Percentiles rank a stretch among this genome's conserved stretches.
These are phyloP conservation scores for Apodemia hepburni DNA, from an alignment of 2,888 invertebrate genomes.

Conservation along the genomic window DNA sequence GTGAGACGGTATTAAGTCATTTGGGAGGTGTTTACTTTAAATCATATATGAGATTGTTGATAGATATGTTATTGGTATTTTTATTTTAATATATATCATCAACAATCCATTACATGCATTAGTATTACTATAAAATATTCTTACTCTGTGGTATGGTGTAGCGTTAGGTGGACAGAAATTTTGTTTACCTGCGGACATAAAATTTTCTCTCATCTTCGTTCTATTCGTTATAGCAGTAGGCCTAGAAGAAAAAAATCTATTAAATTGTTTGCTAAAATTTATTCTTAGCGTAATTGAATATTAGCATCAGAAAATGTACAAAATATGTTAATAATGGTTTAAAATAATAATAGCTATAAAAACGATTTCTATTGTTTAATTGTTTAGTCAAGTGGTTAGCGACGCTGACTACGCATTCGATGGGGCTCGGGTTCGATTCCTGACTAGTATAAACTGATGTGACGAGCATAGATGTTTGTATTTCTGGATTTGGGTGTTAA, in stretches of 20 bases:
- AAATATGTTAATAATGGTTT: background rate
- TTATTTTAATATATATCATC: too few relatives aligned
- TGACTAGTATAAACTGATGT: too few relatives aligned
- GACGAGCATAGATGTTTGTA: too few relatives aligned
- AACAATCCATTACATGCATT: background rate
- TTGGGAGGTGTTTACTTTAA: slow-evolving; percentile 4
- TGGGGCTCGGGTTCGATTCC: too few relatives aligned
- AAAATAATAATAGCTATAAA: background rate
- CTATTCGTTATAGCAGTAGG: background rate
- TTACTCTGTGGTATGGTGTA: background rate
- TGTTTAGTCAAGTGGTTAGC: background rate
- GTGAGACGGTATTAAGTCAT: background rate
- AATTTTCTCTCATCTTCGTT: too few relatives aligned
- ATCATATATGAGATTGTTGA: background rate
- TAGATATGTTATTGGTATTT: background rate
- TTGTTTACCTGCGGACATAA: too few relatives aligned
- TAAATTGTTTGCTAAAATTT: background rate
- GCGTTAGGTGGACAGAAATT: too few relatives aligned
- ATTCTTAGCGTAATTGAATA: background rate
- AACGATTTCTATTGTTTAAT: too few relatives aligned
- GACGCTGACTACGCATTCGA: too few relatives aligned
- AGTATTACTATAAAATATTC: background rate
- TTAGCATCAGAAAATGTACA: background rate
- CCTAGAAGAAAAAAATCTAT: background rate
- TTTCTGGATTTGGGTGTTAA: too few relatives aligned